phyloP scores from a whole-genome alignment of 2,888 invertebrate genomes.

The Polia nebulosa region DNA sequence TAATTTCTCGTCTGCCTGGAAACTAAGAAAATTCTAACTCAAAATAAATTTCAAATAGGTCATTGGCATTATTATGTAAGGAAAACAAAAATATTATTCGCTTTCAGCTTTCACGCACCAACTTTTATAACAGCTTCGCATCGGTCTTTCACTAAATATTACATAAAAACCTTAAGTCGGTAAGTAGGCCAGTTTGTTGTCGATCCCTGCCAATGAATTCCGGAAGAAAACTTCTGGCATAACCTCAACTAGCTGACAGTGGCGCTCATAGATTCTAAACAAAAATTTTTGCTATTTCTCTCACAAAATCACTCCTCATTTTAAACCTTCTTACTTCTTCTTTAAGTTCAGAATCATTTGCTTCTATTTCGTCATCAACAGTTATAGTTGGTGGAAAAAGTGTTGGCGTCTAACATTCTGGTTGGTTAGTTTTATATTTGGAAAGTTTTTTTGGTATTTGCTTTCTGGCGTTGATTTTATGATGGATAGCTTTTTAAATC shows the following conservation, averaged over 20 bases:
- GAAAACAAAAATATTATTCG: constrained; percentile 27
- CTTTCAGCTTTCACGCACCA: constrained; percentile 27
- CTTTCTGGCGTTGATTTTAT: constrained; percentile 58
- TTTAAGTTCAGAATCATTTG: constrained; percentile 55
- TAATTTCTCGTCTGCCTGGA: neutral
- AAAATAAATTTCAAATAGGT: constrained; percentile 38
- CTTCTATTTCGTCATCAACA: constrained; percentile 56
- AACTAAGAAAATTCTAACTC: neutral
- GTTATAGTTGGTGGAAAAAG: constrained; percentile 54
- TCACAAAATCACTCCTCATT: constrained; percentile 29
- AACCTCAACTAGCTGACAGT: constrained; percentile 74
- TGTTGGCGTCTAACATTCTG: constrained; percentile 66
- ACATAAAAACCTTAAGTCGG: constrained; percentile 55
- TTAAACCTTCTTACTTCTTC: constrained; percentile 34
- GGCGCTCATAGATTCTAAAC: constrained; percentile 64
- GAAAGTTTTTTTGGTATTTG: constrained; percentile 50
- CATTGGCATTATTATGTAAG: constrained; percentile 31
- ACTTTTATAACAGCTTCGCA: constrained; percentile 27
- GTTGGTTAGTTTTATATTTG: constrained; percentile 53
- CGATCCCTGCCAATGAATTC: constrained; percentile 70
- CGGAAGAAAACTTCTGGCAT: constrained; percentile 78
- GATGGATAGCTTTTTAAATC: constrained; percentile 61
- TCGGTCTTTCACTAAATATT: constrained; percentile 39
- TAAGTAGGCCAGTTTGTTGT: constrained; percentile 62
- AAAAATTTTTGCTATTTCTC: constrained; percentile 55